Evolutionary conservation across 1,140 invertebrate genomes (phyloP), one percentile per base, ranked within the genome.

Genomic region (Eurytemora carolleeae): DNA sequence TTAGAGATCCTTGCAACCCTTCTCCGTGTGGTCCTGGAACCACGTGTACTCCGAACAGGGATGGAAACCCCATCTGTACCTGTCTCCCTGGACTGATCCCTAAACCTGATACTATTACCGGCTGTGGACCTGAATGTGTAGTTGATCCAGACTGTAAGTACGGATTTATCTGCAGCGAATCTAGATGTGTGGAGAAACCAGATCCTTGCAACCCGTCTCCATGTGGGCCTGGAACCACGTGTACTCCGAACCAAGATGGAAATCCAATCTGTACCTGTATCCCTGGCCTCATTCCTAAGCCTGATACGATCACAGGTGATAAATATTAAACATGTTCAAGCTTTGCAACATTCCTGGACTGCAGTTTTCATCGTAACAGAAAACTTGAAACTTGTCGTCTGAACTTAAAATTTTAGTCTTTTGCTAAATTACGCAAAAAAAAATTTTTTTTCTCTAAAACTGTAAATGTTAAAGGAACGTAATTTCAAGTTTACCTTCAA

Each of bases 191-290:
- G 3, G 56, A 80, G 80, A 16, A 79, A 79, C 57, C 58, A 44
- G 19, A 63, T 54, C 24, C 64, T 1, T 65, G 61, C 24, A 26
- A 31, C 44, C 81, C 81, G 57, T 81, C 80, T 17, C 82, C 84
- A 2, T 86, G 83, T 71, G 83, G 84, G 55, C 77, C 79, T 26
- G 85, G 85, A 67, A 79, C 81, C 63, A 71, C 79, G 64, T 87
- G 83, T 18, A 77, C 78, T 65, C 79, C 62, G n/a, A 79, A 57
- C 79, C 53, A 81, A 66, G 76, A 79, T 53, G 80, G 78, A 24
- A 81, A 85, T 67, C 83, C 84, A 1, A 80, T 85, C 0, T 90
- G 86, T 68, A 84, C 85, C n/a, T 72, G 71, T 63, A 26, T 68
- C 15, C 66, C 68, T 7, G 67, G 67, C 18, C 69, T 64, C 56